These are phyloP conservation scores for Folsomia candida DNA, from an alignment of 2,888 invertebrate species.

Conservation along the genomic window DNA sequence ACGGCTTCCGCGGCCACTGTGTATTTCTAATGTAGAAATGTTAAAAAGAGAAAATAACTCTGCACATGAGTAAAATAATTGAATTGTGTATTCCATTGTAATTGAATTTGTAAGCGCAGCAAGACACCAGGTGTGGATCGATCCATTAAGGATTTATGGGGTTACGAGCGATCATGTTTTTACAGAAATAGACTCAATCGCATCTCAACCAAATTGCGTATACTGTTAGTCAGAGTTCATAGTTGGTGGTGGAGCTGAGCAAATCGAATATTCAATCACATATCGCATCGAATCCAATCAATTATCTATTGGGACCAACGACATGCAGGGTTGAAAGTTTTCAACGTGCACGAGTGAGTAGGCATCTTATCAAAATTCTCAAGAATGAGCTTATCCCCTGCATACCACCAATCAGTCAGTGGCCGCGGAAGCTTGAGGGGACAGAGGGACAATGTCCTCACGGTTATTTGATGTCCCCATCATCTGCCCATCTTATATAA, in stretches of 20 bases:
- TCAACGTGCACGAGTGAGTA: neutral
- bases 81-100: neutral
- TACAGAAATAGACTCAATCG: slow-evolving; percentile 1
- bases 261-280: neutral
- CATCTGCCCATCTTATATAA: too few species aligned
- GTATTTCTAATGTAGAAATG: too few species aligned
- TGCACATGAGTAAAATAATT: neutral
- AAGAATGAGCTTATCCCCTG: too few species aligned
- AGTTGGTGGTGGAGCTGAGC: too few species aligned
- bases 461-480: too few species aligned
- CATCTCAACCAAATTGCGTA: neutral
- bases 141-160: slow-evolving; percentile 7
- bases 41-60: neutral
- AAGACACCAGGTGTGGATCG: neutral
- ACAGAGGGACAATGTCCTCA: too few species aligned
- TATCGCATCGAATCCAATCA: neutral
- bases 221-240: neutral
- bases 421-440: too few species aligned
- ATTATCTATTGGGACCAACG: neutral
- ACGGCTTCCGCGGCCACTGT: too few species aligned
- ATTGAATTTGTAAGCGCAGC: slow-evolving; percentile 12
- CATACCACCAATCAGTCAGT: too few species aligned
- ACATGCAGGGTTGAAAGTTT: neutral
- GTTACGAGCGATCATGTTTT: neutral
- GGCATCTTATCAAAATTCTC: neutral